A percentile compares a stretch with the other conserved stretches of the same genome.
Conservation (phyloP, 2,888 invertebrate genomes). For the Thelaira solivaga region DNA sequence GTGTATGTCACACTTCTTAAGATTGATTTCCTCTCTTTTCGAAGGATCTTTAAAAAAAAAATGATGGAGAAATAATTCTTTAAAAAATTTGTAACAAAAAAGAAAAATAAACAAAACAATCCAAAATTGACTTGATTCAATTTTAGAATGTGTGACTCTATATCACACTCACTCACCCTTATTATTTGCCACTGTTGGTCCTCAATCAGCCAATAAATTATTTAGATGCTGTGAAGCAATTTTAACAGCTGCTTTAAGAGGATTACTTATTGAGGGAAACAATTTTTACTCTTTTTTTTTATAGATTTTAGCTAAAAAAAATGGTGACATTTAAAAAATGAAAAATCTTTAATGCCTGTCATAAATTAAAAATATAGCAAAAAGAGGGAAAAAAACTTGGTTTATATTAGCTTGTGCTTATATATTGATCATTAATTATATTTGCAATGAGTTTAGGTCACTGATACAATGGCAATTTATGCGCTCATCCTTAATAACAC, state of each 20-base stretch:
- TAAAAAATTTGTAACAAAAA: too few relatives aligned
- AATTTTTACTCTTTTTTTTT: constrained; percentile 30
- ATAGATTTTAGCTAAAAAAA: constrained; percentile 35
- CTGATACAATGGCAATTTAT: constrained; percentile 55
- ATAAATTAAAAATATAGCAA: constrained; percentile 22
- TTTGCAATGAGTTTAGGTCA: constrained; percentile 60
- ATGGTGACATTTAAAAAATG: constrained; percentile 44
- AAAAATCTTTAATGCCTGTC: constrained; percentile 31
- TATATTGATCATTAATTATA: constrained; percentile 57
- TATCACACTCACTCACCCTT: constrained; percentile 43
- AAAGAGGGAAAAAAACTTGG: constrained; percentile 11
- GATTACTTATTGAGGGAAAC: constrained; percentile 63
- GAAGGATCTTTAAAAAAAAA: too few relatives aligned
- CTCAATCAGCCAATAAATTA: constrained; percentile 38
- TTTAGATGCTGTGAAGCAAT: neutral
- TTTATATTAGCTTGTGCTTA: too few relatives aligned
- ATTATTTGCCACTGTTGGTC: neutral
- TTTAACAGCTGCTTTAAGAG: constrained; percentile 63
- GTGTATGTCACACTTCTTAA: too few relatives aligned
- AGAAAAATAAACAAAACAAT: too few relatives aligned
- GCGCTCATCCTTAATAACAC: constrained; percentile 53
- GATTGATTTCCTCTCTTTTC: too few relatives aligned
- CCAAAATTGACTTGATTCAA: too few relatives aligned
- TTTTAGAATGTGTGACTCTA: neutral
- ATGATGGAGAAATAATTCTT: too few relatives aligned